Conservation (phyloP, 2,888 invertebrate species). For the Tenthredo notha region DNA sequence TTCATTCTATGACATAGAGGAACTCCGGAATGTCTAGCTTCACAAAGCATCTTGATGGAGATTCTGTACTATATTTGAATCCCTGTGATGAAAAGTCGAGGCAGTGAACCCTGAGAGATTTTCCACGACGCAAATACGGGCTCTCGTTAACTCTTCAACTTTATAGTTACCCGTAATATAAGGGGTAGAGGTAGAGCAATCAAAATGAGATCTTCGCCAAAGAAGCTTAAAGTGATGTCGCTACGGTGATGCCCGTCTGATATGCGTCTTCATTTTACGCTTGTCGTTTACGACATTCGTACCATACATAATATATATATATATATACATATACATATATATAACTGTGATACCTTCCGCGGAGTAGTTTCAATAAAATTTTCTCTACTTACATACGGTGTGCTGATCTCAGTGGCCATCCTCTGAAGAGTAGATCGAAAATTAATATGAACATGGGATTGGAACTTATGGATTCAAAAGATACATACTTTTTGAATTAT, state of each 20-base stretch:
- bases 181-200: background rate
- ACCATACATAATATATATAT: background rate
- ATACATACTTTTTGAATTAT: background rate
- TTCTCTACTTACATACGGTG: background rate
- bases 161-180: conserved; percentile 6
- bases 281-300: background rate
- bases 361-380: background rate
- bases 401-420: background rate
- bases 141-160: conserved; percentile 20
- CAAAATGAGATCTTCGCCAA: conserved; percentile 23
- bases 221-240: conserved; percentile 3
- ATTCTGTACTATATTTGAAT: background rate
- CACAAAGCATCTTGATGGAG: background rate
- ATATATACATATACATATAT: background rate
- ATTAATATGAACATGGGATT: background rate
- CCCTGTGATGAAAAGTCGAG: background rate
- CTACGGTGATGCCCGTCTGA: background rate
- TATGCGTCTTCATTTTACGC: background rate
- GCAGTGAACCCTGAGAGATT: background rate
- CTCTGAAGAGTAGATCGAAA: background rate
- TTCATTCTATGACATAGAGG: background rate
- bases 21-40: background rate
- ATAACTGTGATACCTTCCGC: background rate
- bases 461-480: background rate
- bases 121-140: background rate